Evolutionary conservation across 2,888 invertebrate species (phyloP), one percentile per base, ranked within the genome.

Genomic region (Athalia circularis): DNA sequence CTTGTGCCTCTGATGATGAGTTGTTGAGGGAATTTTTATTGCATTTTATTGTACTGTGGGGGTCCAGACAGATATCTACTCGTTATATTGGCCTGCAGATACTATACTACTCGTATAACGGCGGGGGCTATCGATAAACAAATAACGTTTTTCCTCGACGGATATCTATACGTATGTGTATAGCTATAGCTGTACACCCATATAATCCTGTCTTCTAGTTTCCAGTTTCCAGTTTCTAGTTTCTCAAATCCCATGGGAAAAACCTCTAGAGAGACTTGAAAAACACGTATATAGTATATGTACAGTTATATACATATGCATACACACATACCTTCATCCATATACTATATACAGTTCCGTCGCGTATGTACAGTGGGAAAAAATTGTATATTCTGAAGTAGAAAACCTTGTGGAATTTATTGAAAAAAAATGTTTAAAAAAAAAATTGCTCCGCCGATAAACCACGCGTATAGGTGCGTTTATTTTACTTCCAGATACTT

Each of bases 371-470:
- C 2, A 29, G 2, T 29, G 11, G 48, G 65, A 47, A 65, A 65
- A 29, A 29, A 29, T 29, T 29, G 29, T 65, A 65, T 29, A 29
- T 48, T 48, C 47, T 13, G 68, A 54, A 68, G 11, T 15, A 29
- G 54, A 68, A 68, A 68, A 29, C 15, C 43, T 15, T 68, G 52
- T 13, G 11, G 68, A 68, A 47, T 68, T 50, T 65, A 6, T 43
- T 6, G 2, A 29, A 29, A 29, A 2, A 29, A 29, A 29, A 29
- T n/a, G n/a, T n/a, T n/a, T n/a, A 6, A 3, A 6, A 61, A 68
- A 54, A 68, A 68, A 68, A 68, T 13, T 68, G 11, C 54, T 43
- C 5, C 6, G 43, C 68, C 68, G 52, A 68, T 68, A 52, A 68
- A 54, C 43, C 15, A 15, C 9, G 50, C 52, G 52, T 68, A 13